These are phyloP conservation scores for Drosophila fungiperda DNA, from an alignment of 2,888 invertebrate species.

Conservation along the genomic window DNA sequence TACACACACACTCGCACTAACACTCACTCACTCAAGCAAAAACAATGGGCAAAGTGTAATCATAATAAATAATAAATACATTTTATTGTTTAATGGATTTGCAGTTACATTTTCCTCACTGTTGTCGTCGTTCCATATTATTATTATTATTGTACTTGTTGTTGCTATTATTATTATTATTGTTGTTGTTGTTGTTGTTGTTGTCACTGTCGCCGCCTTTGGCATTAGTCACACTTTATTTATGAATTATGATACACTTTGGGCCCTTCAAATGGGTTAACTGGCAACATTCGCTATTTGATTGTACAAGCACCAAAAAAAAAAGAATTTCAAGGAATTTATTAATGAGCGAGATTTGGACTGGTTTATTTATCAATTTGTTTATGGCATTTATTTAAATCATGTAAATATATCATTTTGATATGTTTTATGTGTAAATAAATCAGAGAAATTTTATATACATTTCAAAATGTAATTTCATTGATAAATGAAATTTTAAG, in stretches of 20 bases:
- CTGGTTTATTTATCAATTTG: not conserved
- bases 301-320: not conserved
- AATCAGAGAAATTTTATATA: too few species aligned
- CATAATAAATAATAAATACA: constrained; percentile 82
- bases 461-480: not conserved
- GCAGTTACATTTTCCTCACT: constrained; percentile 71
- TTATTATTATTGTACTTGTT: constrained; percentile 14
- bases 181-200: constrained; percentile 18
- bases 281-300: constrained; percentile 27
- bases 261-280: constrained; percentile 47
- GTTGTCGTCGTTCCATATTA: constrained; percentile 14
- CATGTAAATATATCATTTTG: not conserved
- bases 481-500: not conserved
- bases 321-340: not conserved
- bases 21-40: constrained; percentile 13
- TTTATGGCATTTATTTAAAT: not conserved
- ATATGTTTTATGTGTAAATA: too few species aligned
- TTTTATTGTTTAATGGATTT: constrained; percentile 82
- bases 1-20: not conserved
- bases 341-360: not conserved
- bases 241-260: constrained; percentile 75
- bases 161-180: constrained; percentile 20
- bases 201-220: constrained; percentile 49
- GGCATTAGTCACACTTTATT: constrained; percentile 82
- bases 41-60: constrained; percentile 70